phyloP scores from a whole-genome alignment of 2,888 invertebrate genomes.

The Cheiracanthium punctorium region DNA sequence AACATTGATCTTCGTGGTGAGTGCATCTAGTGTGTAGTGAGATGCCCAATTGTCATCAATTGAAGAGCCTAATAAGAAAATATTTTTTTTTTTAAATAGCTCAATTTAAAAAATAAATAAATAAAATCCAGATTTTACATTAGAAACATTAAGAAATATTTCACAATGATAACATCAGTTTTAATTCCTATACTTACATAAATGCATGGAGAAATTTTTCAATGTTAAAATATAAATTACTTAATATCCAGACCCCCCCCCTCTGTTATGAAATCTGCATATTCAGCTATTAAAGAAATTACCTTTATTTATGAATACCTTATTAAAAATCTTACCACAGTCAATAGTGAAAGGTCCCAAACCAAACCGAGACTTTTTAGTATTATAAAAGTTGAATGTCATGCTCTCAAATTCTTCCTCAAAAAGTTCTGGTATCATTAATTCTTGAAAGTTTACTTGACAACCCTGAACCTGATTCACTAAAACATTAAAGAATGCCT shows the following conservation, averaged over 20 bases:
- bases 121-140: too few species aligned
- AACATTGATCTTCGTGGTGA: slow-evolving; percentile 88
- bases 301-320: too few species aligned
- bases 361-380: slow-evolving; percentile 35
- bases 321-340: slow-evolving; percentile 65
- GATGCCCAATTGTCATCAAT: not conserved
- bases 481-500: slow-evolving; percentile 11
- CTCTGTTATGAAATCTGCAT: too few species aligned
- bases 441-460: not conserved
- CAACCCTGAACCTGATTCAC: not conserved
- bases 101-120: too few species aligned
- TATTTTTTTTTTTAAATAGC: too few species aligned
- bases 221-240: too few species aligned
- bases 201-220: too few species aligned
- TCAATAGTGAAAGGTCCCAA: slow-evolving; percentile 71
- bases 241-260: too few species aligned
- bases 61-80: not conserved
- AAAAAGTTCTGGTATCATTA: slow-evolving; percentile 2
- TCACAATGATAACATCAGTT: too few species aligned
- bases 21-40: slow-evolving; percentile 84
- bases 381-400: not conserved
- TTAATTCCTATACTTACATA: too few species aligned
- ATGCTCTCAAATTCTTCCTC: not conserved
- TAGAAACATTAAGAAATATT: too few species aligned
- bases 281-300: too few species aligned